These are phyloP conservation scores for Oedothorax gibbosus DNA, from an alignment of 1,140 invertebrate species.

Conservation along the genomic window DNA sequence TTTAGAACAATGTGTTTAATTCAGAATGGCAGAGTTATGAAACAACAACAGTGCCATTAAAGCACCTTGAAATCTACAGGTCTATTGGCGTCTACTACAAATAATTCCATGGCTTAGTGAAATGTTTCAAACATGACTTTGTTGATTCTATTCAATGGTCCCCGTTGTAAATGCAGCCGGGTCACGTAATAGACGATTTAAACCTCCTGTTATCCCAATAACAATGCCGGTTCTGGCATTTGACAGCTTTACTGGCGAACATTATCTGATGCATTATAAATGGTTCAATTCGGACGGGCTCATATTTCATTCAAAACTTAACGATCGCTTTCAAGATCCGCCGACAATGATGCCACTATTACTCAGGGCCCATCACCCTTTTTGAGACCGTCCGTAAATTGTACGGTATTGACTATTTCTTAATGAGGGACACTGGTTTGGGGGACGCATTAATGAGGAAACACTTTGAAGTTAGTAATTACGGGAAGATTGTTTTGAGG, in stretches of 20 bases:
- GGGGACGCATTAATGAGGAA: conserved; percentile 43
- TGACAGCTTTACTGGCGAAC: conserved; percentile 49
- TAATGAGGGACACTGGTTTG: conserved; percentile 40
- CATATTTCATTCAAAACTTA: conserved; percentile 56
- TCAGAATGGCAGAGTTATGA: no score
- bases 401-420: conserved; percentile 24
- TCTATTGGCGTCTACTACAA: conserved; percentile 2
- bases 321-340: conserved; percentile 14
- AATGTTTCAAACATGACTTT: conserved; percentile 54
- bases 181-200: conserved; percentile 46
- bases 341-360: neutral
- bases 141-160: conserved; percentile 50
- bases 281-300: conserved; percentile 31
- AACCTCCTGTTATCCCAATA: conserved; percentile 48
- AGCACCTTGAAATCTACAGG: conserved; percentile 38
- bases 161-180: neutral
- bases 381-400: conserved; percentile 20
- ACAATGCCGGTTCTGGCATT: conserved; percentile 44
- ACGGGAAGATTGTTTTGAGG: conserved; percentile 28
- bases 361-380: conserved; percentile 29
- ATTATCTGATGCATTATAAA: conserved; percentile 53
- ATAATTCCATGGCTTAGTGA: conserved; percentile 43
- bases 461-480: conserved; percentile 43
- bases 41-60: neutral
- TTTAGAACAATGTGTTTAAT: no score